Base-by-base conservation (phyloP, 2,797 vertebrate species). In the Poecilia wingei region DNA sequence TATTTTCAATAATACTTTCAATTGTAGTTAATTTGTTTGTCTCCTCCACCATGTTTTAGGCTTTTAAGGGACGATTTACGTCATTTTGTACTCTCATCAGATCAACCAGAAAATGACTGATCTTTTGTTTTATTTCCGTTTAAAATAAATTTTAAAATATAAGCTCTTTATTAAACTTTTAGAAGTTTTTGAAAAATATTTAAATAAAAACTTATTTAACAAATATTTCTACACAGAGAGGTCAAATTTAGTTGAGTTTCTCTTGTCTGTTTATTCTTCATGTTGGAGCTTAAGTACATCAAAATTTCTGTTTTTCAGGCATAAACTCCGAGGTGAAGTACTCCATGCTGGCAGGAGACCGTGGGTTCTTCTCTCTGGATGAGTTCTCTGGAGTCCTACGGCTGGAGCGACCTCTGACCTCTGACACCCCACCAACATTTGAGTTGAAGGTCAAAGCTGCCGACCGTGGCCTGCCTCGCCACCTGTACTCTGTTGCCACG, bases 321-420 rank as follows among this genome's bases (percentile, higher is more conserved):
- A 90, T 96, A 88, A 99, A 99, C 0, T 96, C 97, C 0, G 97
- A 99, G 88, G 97, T 99, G 74, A 88, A 95, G n/a, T 99, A 99
- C 87, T 97, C 97, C 12, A 95, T 99, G 57, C 88, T 95, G 51
- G 95, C 96, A 1, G 96, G 96, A 0, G 96, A 97, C 5, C 93
- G 95, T 6, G 96, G 96, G 14, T 97, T 96, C 90, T 99, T 99
- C 88, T 98, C 98, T 7, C 91, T 99, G 59, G 98, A 99, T 1
- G 96, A 98, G 87, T 95, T 95, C 83, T 98, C 98, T 0, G 98
- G 98, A 1, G 95, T 99, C 77, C 95, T 98, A 75, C 96, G 97
- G 0, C 90, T 99, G 88, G 98, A 99, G 89, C 97, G 96, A 76
- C 95, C 97, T 5, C 90, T 99, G 77, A 86, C 87, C 28, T 91